Conservation (phyloP, 2,113 vertebrate genomes). For the Shinisaurus crocodilurus region DNA sequence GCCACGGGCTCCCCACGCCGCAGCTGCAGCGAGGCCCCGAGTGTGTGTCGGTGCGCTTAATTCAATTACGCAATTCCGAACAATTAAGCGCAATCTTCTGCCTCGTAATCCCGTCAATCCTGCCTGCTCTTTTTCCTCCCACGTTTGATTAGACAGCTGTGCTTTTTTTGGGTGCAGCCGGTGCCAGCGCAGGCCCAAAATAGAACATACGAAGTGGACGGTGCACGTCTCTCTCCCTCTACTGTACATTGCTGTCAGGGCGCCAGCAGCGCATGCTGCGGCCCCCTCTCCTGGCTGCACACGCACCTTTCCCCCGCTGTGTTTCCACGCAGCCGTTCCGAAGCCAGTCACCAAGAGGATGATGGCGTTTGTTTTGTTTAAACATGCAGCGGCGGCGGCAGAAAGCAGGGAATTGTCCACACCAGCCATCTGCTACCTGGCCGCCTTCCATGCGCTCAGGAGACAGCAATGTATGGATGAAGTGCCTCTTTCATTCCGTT, state of each 20-base stretch:
- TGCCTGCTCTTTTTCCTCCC: background rate
- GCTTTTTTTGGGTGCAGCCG: background rate
- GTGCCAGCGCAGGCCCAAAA: constrained; percentile 17
- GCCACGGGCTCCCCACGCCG: background rate
- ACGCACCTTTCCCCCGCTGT: background rate
- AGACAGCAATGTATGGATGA: background rate
- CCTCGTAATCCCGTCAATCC: constrained; percentile 8
- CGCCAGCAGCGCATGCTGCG: background rate
- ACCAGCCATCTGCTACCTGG: constrained; percentile 31
- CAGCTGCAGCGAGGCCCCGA: background rate
- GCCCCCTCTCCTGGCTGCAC: background rate
- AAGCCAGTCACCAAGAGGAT: background rate
- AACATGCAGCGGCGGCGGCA: background rate
- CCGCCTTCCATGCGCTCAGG: constrained; percentile 16
- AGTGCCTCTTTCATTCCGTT: constrained; percentile 25
- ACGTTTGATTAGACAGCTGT: constrained; percentile 17
- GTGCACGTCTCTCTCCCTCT: rapidly evolving
- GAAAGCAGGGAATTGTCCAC: background rate
- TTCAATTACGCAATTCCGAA: constrained; percentile 12
- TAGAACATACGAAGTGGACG: constrained; percentile 1
- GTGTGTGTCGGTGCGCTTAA: background rate
- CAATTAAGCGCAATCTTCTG: background rate
- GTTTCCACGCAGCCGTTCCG: background rate
- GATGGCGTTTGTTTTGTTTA: background rate
- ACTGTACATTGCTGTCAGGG: constrained; percentile 17